These are phyloP conservation scores for Leptogaster cylindrica DNA, from an alignment of 2,888 invertebrate genomes.

Conservation along the genomic window DNA sequence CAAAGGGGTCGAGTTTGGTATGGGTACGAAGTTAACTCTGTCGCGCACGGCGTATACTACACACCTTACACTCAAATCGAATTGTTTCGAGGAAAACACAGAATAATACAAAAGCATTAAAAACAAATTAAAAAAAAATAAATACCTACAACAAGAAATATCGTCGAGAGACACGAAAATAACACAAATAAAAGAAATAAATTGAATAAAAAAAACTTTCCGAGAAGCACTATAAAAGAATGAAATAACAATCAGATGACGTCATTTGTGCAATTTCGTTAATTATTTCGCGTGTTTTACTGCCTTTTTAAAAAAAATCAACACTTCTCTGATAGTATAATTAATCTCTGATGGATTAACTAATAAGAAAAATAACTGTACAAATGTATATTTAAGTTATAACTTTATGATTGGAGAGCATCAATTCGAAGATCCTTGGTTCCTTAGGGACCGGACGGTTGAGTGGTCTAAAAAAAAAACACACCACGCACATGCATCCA, in stretches of 20 bases:
- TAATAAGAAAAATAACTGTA: background rate
- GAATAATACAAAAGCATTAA: slow-evolving; percentile 4
- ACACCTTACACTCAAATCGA: background rate
- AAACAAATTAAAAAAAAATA: slow-evolving; percentile 11
- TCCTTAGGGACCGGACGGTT: too few species aligned
- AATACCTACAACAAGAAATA: background rate
- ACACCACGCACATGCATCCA: too few species aligned
- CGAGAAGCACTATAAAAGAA: slow-evolving; percentile 24
- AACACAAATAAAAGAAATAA: slow-evolving; percentile 21
- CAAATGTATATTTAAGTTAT: too few species aligned
- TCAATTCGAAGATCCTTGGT: too few species aligned
- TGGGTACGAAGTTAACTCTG: slow-evolving; percentile 12
- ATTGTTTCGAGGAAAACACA: too few species aligned
- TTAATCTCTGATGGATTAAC: slow-evolving; percentile 36
- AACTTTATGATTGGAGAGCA: too few species aligned
- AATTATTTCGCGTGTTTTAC: slow-evolving; percentile 1
- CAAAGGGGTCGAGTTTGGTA: slow-evolving; percentile 15
- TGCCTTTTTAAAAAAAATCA: slow-evolving; percentile 20
- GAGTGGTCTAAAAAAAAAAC: too few species aligned
- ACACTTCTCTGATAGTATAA: background rate
- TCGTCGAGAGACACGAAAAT: slow-evolving; percentile 21
- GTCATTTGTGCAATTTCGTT: slow-evolving; percentile 41
- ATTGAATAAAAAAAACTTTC: slow-evolving; percentile 24
- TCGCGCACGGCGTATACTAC: background rate
- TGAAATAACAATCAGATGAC: slow-evolving; percentile 46